These are phyloP conservation scores for Brotula barbata DNA, from an alignment of 2,797 vertebrate genomes.

Conservation along the genomic window DNA sequence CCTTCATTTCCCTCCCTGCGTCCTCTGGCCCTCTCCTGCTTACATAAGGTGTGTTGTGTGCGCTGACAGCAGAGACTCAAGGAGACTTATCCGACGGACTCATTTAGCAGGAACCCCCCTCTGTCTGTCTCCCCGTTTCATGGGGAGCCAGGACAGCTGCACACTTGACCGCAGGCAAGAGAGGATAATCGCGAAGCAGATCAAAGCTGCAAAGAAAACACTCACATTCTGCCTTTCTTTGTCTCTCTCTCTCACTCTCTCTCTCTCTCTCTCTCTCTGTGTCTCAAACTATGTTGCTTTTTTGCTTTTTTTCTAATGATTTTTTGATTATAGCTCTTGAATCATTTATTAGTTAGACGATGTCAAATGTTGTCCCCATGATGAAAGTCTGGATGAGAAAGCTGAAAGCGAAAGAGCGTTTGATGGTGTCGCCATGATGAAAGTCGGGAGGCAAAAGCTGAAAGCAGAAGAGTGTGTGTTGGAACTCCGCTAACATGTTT, in stretches of 20 bases:
- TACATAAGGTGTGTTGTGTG: constrained; percentile 54
- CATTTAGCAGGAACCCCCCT: constrained; percentile 57
- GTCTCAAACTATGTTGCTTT: constrained; percentile 10
- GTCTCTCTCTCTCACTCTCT: constrained; percentile 15
- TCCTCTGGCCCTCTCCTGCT: constrained; percentile 35
- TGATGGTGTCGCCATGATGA: constrained; percentile 28
- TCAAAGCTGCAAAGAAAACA: constrained; percentile 53
- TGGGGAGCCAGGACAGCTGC: constrained; percentile 61
- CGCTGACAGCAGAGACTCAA: constrained; percentile 48
- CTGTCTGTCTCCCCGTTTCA: constrained; percentile 60
- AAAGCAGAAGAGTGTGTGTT: constrained; percentile 7
- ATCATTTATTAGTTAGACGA: constrained; percentile 25
- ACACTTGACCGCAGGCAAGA: constrained; percentile 56
- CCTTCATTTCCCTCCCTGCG: constrained; percentile 34
- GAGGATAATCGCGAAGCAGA: constrained; percentile 55
- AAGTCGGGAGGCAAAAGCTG: constrained; percentile 18
- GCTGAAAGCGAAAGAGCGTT: not conserved
- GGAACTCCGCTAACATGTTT: not conserved
- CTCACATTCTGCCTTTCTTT: constrained; percentile 23
- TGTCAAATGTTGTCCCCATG: constrained; percentile 19
- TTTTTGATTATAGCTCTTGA: constrained; percentile 28
- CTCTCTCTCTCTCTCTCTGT: constrained; percentile 23
- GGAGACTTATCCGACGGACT: constrained; percentile 49
- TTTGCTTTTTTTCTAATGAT: constrained; percentile 1
- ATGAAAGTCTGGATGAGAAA: constrained; percentile 27